A percentile compares a stretch with the other conserved stretches of the same genome.
Conservation (phyloP, 2,797 vertebrate species). For the Propithecus deckenii region DNA sequence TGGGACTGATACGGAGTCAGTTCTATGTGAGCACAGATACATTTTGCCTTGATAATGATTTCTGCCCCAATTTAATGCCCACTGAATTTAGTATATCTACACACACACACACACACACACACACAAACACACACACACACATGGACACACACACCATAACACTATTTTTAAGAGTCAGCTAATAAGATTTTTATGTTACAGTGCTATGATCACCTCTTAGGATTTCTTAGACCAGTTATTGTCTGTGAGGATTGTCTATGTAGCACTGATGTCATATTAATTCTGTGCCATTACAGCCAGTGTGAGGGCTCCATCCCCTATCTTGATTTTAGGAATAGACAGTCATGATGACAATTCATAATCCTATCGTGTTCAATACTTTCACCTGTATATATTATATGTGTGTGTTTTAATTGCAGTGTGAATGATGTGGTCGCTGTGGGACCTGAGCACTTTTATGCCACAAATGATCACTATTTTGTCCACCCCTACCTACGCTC, state of each 20-base stretch:
- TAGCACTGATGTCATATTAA: not conserved
- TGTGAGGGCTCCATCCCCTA: not conserved
- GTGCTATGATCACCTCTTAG: not conserved
- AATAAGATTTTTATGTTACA: not conserved
- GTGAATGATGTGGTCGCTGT: slow-evolving; percentile 93
- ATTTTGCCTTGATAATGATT: not conserved
- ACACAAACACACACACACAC: not conserved
- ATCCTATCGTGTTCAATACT: not conserved
- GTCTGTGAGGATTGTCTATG: not conserved
- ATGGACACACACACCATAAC: not conserved
- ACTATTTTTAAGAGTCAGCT: not conserved
- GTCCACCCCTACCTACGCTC: slow-evolving; percentile 65
- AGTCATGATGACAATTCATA: not conserved
- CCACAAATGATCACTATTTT: slow-evolving; percentile 94
- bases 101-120: too few species aligned
- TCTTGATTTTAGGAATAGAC: not conserved
- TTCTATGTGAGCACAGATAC: not conserved
- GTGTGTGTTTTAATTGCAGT: slow-evolving; percentile 81
- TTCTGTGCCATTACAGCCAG: not conserved
- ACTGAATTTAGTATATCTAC: not conserved
- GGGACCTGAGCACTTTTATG: slow-evolving; percentile 93
- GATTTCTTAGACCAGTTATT: not conserved
- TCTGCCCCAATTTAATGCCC: not conserved
- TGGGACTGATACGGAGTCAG: not conserved
- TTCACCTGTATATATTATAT: not conserved